These are phyloP conservation scores for Aplysina aerophoba DNA, from an alignment of 37 sponge, comb jelly and placozoan species.

Conservation along the genomic window DNA sequence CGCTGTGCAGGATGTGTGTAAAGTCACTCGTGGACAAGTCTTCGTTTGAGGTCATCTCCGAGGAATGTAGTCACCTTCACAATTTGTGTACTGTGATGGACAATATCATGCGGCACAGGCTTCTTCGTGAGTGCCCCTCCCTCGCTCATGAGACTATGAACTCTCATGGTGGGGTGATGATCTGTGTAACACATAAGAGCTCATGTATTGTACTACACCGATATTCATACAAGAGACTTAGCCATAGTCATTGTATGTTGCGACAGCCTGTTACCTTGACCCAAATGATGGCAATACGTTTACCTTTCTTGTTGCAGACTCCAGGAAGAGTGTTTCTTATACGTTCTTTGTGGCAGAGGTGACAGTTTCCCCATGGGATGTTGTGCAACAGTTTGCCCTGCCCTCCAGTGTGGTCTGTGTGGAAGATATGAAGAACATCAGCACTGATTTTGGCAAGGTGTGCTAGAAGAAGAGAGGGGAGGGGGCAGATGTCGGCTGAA, in stretches of 20 bases:
- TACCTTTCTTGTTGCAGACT: background rate
- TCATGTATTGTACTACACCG: too few species aligned
- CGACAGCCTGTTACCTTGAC: too few species aligned
- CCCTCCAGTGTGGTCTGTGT: slow-evolving; percentile 47
- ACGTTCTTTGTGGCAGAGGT: slow-evolving; percentile 61
- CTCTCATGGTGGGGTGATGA: too few species aligned
- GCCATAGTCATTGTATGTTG: too few species aligned
- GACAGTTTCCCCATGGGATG: slow-evolving; percentile 52
- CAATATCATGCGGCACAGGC: slow-evolving; percentile 72
- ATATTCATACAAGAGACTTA: too few species aligned
- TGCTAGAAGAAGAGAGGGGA: background rate
- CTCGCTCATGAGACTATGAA: too few species aligned
- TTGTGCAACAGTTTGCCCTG: slow-evolving; percentile 51
- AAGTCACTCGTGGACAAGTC: slow-evolving; percentile 83
- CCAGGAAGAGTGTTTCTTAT: background rate
- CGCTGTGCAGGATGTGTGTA: slow-evolving; percentile 72
- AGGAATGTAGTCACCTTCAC: slow-evolving; percentile 68
- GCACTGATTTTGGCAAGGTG: slow-evolving; percentile 57
- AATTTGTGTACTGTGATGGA: slow-evolving; percentile 79
- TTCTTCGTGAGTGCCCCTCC: slow-evolving; percentile 45
- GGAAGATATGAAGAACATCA: slow-evolving; percentile 73
- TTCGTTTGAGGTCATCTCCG: slow-evolving; percentile 72
- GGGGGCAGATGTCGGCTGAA: too few species aligned
- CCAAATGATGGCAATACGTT: too few species aligned
- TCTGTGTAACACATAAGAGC: too few species aligned